phyloP scores from a whole-genome alignment of 2,888 invertebrate species.

The Megalurothrips usitatus region DNA sequence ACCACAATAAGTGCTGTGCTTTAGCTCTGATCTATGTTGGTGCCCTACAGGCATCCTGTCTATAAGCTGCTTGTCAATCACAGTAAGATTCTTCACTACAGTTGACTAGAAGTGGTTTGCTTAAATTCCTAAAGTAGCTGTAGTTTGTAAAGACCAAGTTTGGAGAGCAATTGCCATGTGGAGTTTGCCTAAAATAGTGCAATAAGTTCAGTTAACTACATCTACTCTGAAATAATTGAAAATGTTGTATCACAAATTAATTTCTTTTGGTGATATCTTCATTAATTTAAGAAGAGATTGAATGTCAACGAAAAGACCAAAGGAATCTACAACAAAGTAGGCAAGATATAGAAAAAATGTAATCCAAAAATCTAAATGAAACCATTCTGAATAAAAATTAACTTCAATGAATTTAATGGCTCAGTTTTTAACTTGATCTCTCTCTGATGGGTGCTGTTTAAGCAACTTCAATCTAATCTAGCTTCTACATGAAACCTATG shows the following conservation, averaged over 20 bases:
- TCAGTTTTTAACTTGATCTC: no score
- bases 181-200: no score
- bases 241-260: not conserved
- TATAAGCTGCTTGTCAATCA: not conserved
- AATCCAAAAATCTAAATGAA: no score
- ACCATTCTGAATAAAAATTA: no score
- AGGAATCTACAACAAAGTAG: no score
- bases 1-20: not conserved
- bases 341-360: no score
- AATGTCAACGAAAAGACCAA: no score
- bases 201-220: no score
- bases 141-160: not conserved
- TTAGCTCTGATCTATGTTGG: not conserved
- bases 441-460: not conserved
- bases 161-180: not conserved
- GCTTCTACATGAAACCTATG: not conserved
- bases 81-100: not conserved
- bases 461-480: not conserved
- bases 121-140: not conserved
- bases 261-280: not conserved
- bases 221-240: no score
- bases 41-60: constrained; percentile 5
- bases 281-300: not conserved
- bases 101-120: not conserved
- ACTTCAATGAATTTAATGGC: no score